phyloP scores from a whole-genome alignment of 2,113 vertebrate species.

The Vulpes vulpes region DNA sequence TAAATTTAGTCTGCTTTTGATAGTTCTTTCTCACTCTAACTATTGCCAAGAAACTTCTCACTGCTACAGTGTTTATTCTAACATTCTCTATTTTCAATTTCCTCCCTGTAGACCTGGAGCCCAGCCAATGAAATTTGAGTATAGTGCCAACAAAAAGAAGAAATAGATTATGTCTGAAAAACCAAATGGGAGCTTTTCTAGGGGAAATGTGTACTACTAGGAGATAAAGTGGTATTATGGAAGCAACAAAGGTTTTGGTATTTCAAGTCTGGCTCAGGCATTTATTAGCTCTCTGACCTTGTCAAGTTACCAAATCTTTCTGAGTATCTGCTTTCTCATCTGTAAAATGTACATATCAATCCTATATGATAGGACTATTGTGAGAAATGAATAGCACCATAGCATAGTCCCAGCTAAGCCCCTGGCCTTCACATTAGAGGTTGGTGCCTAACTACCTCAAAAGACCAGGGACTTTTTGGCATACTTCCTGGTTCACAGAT shows the following conservation, averaged over 20 bases:
- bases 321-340: neutral
- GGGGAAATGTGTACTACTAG: neutral
- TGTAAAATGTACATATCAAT: slow-evolving; percentile 31
- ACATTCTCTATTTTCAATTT: slow-evolving; percentile 70
- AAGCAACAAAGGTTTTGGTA: slow-evolving; percentile 5
- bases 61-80: slow-evolving; percentile 58
- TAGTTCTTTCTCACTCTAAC: neutral
- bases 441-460: neutral
- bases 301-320: slow-evolving; percentile 36
- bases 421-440: neutral
- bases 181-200: slow-evolving; percentile 20
- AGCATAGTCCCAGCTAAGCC: neutral
- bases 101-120: slow-evolving; percentile 5
- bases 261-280: neutral
- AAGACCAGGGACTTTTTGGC: neutral
- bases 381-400: neutral
- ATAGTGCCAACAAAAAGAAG: slow-evolving; percentile 47
- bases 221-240: slow-evolving; percentile 26
- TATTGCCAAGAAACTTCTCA: slow-evolving; percentile 58
- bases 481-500: neutral
- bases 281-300: slow-evolving; percentile 24
- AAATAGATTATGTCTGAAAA: slow-evolving; percentile 48
- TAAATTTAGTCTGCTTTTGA: slow-evolving; percentile 28
- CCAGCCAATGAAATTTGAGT: slow-evolving; percentile 62
- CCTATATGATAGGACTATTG: neutral